Evolutionary conservation across 2,113 vertebrate genomes (phyloP).

Genomic region (Sus scrofa): T2T-Sscrofa CM000818.6:124358501-124359000

Average conservation of each 20-base stretch:
- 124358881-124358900: conserved; percentile 19
- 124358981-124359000: background rate
- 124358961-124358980: background rate
- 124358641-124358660: background rate
- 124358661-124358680: background rate
- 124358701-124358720: conserved; percentile 22
- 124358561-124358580: too few species aligned
- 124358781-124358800: background rate
- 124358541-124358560: too few species aligned
- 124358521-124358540: too few species aligned
- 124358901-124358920: background rate
- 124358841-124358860: background rate
- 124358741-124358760: conserved; percentile 42
- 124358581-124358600: background rate
- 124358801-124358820: background rate
- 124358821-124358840: background rate
- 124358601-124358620: background rate
- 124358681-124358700: conserved; percentile 48
- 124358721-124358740: background rate
- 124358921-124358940: background rate
- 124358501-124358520: too few species aligned
- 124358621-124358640: background rate
- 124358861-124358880: background rate
- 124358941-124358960: background rate
- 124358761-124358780: conserved; percentile 37